Evolutionary conservation across 2,888 invertebrate genomes (phyloP).

Genomic region (Ornithoptera alexandrae): DNA sequence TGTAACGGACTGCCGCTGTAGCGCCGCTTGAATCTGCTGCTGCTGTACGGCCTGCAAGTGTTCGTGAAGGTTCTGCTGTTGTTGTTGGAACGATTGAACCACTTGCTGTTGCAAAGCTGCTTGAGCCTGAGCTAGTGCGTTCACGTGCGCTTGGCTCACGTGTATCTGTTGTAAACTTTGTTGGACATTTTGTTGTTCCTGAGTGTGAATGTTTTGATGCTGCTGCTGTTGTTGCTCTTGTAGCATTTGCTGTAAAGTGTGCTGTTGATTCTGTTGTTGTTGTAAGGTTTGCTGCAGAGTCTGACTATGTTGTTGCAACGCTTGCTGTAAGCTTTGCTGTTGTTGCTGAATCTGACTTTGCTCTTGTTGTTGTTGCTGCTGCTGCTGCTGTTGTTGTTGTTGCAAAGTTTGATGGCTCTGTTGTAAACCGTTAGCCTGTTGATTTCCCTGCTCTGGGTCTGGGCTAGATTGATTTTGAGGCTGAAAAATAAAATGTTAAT

Average conservation of each 20-base stretch:
- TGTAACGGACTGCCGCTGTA: slow-evolving; percentile 71
- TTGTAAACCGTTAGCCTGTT: slow-evolving; percentile 72
- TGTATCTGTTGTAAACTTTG: slow-evolving; percentile 67
- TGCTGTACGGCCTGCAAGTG: slow-evolving; percentile 73
- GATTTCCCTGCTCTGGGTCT: slow-evolving; percentile 68
- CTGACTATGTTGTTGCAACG: slow-evolving; percentile 51
- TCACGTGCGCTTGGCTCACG: slow-evolving; percentile 72
- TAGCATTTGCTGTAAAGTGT: slow-evolving; percentile 47
- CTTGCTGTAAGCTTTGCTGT: slow-evolving; percentile 41
- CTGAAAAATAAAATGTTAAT: slow-evolving; percentile 53
- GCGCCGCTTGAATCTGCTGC: slow-evolving; percentile 73
- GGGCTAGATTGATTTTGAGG: slow-evolving; percentile 76
- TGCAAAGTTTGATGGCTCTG: slow-evolving; percentile 64
- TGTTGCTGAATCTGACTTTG: slow-evolving; percentile 47
- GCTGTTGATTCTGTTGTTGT: slow-evolving; percentile 50
- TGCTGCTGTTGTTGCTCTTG: slow-evolving; percentile 51
- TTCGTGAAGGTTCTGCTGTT: slow-evolving; percentile 70
- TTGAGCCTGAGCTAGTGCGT: slow-evolving; percentile 70
- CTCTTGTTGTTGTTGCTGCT: slow-evolving; percentile 51
- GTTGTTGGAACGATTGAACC: slow-evolving; percentile 70
- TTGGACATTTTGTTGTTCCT: slow-evolving; percentile 51
- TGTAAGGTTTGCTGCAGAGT: slow-evolving; percentile 43
- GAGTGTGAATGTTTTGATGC: slow-evolving; percentile 50
- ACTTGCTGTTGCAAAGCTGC: slow-evolving; percentile 72
- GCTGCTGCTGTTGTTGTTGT: slow-evolving; percentile 67